A percentile compares a stretch with the other conserved stretches of the same genome.
These are phyloP conservation scores for Eolophus roseicapilla DNA, from an alignment of 2,113 vertebrate species.

Conservation along the genomic window DNA sequence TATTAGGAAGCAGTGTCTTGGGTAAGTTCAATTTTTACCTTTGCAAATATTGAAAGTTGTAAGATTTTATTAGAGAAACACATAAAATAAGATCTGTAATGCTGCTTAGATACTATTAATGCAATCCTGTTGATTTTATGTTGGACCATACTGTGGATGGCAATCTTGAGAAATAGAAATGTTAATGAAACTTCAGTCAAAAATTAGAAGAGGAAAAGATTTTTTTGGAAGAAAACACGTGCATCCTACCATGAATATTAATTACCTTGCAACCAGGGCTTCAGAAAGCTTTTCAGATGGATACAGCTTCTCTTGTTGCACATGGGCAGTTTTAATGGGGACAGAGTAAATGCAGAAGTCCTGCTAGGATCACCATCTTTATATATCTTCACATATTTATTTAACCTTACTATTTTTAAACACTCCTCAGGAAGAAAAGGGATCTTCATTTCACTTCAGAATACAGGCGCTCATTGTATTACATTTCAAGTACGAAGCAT, in stretches of 20 bases:
- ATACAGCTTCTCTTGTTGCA: not conserved
- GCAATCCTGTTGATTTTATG: not conserved
- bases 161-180: not conserved
- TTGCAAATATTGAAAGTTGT: not conserved
- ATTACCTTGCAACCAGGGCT: not conserved
- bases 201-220: not conserved
- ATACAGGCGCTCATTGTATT: not conserved
- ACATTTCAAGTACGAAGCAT: conserved; percentile 19
- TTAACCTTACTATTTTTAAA: not conserved
- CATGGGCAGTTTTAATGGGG: not conserved
- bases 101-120: not conserved
- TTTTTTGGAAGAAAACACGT: not conserved
- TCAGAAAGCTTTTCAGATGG: not conserved
- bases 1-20: not conserved
- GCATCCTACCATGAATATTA: not conserved
- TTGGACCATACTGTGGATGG: not conserved
- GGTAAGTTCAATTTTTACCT: not conserved
- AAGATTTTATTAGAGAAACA: not conserved
- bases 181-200: not conserved
- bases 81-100: not conserved
- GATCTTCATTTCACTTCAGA: conserved; percentile 7
- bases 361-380: not conserved
- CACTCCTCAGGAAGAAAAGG: not conserved
- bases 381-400: not conserved
- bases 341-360: not conserved